Evolutionary conservation across 1,140 invertebrate genomes (phyloP), one percentile per base, ranked within the genome.

Genomic region (Pseudachorutes palmiensis): DNA sequence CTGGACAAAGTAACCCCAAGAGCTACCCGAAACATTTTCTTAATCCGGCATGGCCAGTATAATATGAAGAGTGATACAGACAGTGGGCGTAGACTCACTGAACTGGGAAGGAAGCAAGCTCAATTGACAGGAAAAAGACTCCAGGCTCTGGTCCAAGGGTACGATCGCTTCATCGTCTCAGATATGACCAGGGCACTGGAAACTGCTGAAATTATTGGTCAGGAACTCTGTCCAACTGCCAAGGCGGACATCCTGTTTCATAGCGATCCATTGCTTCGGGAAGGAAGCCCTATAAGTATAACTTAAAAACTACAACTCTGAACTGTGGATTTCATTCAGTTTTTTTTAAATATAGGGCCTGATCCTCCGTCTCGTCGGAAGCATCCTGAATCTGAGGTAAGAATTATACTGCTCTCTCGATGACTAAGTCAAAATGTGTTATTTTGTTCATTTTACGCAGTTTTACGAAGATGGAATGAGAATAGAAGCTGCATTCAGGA

Each of bases 11-110:
- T 45, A 2, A 87, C 82, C 69, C 79, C 91, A 1, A 92, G 83
- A 76, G 87, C 87, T 1, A 82, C 84, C 0, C 80, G 95, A 36
- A 89, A 98, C 78, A 77, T 98, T 32, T 83, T 98, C 71, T 82
- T 98, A 5, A 89, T 99, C 70, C 83, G 96, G 36, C 96, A 99
- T 81, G 96, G 96, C 0, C 94, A 98, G 76, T 98, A 97, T 76
- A 85, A 93, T 72, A 75, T 87, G 26, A 79, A 83, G 28, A 92
- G 88, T 0, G 78, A 80, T 48, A 83, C 78, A 2, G 72, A 70
- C 32, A 30, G 28, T 29, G 65, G 71, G 1, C 45, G 48, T 2
- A 29, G n/a, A 31, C 55, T 73, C 22, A 73, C 69, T 19, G 2
- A n/a, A 16, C 45, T 70, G 0, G 72, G 72, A 28, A n/a, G 58